Conservation (phyloP, 30 jellyfish, hydroid and myxozoan species). For the Hydra vulgaris region DNA sequence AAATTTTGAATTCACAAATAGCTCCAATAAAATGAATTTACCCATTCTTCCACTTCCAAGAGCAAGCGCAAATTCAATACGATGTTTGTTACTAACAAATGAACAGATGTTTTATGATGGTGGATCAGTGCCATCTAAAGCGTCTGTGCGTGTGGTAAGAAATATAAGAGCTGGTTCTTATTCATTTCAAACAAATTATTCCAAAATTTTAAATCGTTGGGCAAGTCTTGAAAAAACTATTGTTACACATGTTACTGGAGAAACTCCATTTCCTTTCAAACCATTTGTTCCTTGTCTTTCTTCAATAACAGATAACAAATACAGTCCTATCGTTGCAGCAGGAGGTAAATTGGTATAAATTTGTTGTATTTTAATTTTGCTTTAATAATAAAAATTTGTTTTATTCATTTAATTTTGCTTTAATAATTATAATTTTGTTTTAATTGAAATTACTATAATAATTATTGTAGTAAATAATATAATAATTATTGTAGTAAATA, state of each 20-base stretch:
- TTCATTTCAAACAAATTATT: slow-evolving; percentile 51
- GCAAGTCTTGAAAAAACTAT: slow-evolving; percentile 43
- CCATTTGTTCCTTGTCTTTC: slow-evolving; percentile 66
- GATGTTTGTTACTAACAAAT: slow-evolving; percentile 40
- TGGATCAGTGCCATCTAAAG: slow-evolving; percentile 27
- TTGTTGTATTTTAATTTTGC: not conserved
- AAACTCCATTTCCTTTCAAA: slow-evolving; percentile 59
- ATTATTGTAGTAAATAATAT: too few species aligned
- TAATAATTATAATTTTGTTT: not conserved
- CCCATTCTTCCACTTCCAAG: slow-evolving; percentile 67
- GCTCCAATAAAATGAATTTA: not conserved
- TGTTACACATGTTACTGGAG: slow-evolving; percentile 52
- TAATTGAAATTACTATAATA: too few species aligned
- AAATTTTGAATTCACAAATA: not conserved
- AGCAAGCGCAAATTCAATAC: slow-evolving; percentile 42
- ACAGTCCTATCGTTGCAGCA: slow-evolving; percentile 40
- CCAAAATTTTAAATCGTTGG: slow-evolving; percentile 61
- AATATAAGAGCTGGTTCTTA: slow-evolving; percentile 66
- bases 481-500: too few species aligned
- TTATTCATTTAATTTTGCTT: not conserved
- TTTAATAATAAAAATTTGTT: not conserved
- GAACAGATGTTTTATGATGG: slow-evolving; percentile 36
- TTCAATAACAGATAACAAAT: slow-evolving; percentile 41
- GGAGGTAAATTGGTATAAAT: slow-evolving; percentile 54
- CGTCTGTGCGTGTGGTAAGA: slow-evolving; percentile 42